Conservation (phyloP, 1,140 invertebrate genomes). For the Drosophila rhopaloa region DNA sequence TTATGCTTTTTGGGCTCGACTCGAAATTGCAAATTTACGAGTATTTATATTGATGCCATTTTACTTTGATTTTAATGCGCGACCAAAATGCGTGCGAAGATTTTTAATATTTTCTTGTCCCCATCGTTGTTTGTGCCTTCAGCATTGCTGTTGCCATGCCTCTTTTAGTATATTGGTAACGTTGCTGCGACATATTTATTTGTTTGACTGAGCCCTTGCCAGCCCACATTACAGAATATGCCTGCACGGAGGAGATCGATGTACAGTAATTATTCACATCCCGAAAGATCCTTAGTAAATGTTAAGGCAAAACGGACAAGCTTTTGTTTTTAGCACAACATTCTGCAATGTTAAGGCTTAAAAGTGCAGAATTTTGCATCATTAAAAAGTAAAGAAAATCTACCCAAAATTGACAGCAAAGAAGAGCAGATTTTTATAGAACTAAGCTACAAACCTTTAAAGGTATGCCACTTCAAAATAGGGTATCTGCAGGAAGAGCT, state of each 20-base stretch:
- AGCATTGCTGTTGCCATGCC: background rate
- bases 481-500: too few relatives aligned
- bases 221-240: background rate
- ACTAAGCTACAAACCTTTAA: too few relatives aligned
- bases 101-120: slow-evolving; percentile 71
- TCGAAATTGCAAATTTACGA: slow-evolving; percentile 82
- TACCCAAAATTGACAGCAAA: too few relatives aligned
- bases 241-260: background rate
- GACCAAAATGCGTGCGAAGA: slow-evolving; percentile 77
- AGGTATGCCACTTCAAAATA: too few relatives aligned
- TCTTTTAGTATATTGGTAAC: slow-evolving; percentile 6
- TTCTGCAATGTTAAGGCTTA: too few relatives aligned
- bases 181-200: slow-evolving; percentile 37
- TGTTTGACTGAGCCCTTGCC: slow-evolving; percentile 10
- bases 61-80: slow-evolving; percentile 83
- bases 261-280: background rate
- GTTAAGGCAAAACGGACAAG: too few relatives aligned
- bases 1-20: slow-evolving; percentile 21
- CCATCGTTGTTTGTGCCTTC: slow-evolving; percentile 4
- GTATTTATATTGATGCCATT: slow-evolving; percentile 84
- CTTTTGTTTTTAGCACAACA: too few relatives aligned
- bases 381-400: too few relatives aligned
- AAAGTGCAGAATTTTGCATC: too few relatives aligned
- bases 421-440: too few relatives aligned
- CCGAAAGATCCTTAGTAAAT: background rate